Conservation (phyloP, 2,797 vertebrate species). For the Amphiprion clarkii region DNA sequence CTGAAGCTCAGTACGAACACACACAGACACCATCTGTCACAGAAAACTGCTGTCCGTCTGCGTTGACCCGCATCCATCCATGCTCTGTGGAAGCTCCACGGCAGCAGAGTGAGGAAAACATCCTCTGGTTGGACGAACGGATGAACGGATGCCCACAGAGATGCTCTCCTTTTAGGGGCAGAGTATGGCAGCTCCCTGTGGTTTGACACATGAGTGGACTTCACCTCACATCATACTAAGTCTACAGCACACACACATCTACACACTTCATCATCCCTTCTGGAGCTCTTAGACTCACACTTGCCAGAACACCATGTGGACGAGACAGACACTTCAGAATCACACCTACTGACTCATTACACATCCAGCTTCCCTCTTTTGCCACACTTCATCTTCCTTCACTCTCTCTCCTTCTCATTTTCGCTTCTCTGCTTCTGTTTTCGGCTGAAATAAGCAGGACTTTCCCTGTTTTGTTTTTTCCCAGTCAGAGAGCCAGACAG, state of each 20-base stretch:
- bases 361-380: slow-evolving; percentile 42
- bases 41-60: slow-evolving; percentile 34
- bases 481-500: slow-evolving; percentile 22
- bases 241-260: slow-evolving; percentile 3
- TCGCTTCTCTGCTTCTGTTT: slow-evolving; percentile 23
- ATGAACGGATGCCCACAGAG: slow-evolving; percentile 17
- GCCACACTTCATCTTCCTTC: slow-evolving; percentile 13
- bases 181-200: slow-evolving; percentile 12
- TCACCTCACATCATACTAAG: slow-evolving; percentile 31
- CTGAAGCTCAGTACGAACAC: neutral
- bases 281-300: slow-evolving; percentile 31
- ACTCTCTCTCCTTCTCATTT: neutral
- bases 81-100: slow-evolving; percentile 39
- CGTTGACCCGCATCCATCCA: slow-evolving; percentile 9
- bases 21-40: slow-evolving; percentile 50
- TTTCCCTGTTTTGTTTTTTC: neutral
- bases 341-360: slow-evolving; percentile 24
- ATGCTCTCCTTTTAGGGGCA: slow-evolving; percentile 58
- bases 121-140: too few relatives aligned
- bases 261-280: slow-evolving; percentile 27
- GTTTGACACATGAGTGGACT: slow-evolving; percentile 49
- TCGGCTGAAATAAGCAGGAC: slow-evolving; percentile 1
- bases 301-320: slow-evolving; percentile 68
- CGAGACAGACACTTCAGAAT: slow-evolving; percentile 40
- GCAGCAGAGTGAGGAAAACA: slow-evolving; percentile 26